phyloP scores from a whole-genome alignment of 37 sponge, comb jelly and placozoan species.

The Axinella damicornis region DNA sequence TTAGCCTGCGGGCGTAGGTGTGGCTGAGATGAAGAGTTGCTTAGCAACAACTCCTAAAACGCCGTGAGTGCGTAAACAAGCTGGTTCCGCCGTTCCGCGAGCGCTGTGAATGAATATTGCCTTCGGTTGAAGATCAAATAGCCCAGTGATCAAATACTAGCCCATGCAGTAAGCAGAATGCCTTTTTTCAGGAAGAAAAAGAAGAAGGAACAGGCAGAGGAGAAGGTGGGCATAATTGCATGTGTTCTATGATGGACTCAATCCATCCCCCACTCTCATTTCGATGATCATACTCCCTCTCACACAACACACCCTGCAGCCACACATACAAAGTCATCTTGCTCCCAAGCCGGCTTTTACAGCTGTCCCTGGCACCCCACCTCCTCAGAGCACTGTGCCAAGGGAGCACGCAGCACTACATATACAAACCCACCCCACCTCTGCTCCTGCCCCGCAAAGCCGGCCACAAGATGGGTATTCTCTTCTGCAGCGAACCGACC shows the following conservation, averaged over 20 bases:
- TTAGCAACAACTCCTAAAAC: too few relatives aligned
- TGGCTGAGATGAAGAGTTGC: too few relatives aligned
- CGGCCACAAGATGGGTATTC: too few relatives aligned
- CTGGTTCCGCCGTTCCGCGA: too few relatives aligned
- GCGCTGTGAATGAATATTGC: too few relatives aligned
- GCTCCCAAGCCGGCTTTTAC: constrained; percentile 34
- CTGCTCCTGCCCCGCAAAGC: too few relatives aligned
- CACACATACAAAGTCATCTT: constrained; percentile 10
- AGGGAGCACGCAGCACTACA: background rate
- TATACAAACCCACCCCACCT: too few relatives aligned
- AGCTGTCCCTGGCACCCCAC: constrained; percentile 40
- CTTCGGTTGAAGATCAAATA: too few relatives aligned
- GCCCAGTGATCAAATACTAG: too few relatives aligned
- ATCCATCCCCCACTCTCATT: background rate
- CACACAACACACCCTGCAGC: background rate
- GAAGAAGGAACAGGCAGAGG: background rate
- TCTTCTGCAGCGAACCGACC: too few relatives aligned
- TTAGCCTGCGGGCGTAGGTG: too few relatives aligned
- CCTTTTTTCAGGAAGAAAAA: constrained; percentile 31
- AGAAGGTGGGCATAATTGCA: background rate
- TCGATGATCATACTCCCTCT: background rate
- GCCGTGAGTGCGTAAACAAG: too few relatives aligned
- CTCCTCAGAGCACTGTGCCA: background rate
- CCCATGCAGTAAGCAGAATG: background rate
- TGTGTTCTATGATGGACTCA: background rate